Evolutionary conservation across 2,113 vertebrate species (phyloP).

Genomic region (Macrotis lagotis): DNA sequence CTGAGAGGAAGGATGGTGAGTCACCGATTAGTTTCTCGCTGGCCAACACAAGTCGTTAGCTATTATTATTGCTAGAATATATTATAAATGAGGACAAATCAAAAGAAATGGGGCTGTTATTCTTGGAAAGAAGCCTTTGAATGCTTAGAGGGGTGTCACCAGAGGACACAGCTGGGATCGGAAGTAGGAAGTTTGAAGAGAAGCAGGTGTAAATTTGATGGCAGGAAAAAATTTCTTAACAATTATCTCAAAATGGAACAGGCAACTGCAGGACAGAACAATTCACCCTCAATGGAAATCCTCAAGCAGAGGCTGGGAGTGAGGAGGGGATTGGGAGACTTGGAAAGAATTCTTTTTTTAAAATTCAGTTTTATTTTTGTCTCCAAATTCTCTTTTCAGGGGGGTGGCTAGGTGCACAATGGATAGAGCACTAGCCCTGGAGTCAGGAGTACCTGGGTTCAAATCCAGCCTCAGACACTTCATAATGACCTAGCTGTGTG

Average conservation of each 20-base stretch:
- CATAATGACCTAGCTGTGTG: too few relatives aligned
- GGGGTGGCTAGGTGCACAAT: too few relatives aligned
- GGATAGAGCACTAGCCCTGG: too few relatives aligned
- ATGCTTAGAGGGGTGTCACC: neutral
- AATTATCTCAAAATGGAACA: neutral
- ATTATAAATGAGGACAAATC: neutral
- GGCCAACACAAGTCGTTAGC: slow-evolving; percentile 67
- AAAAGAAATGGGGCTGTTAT: neutral
- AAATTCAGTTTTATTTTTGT: neutral
- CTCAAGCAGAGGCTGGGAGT: neutral
- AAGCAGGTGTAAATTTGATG: neutral
- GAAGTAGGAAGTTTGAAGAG: neutral
- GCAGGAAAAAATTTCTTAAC: neutral
- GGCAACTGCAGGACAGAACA: neutral
- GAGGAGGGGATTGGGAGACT: neutral
- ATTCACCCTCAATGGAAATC: neutral
- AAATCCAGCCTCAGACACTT: too few relatives aligned
- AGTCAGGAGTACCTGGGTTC: too few relatives aligned
- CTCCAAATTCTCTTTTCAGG: neutral
- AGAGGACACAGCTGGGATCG: neutral
- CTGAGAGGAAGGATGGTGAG: slow-evolving; percentile 62
- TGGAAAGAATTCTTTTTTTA: neutral
- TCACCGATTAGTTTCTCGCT: slow-evolving; percentile 58
- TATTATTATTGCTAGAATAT: neutral
- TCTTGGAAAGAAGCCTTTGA: neutral